These are phyloP conservation scores for Melanocharis versteri DNA, from an alignment of 2,113 vertebrate species.

Conservation along the genomic window DNA sequence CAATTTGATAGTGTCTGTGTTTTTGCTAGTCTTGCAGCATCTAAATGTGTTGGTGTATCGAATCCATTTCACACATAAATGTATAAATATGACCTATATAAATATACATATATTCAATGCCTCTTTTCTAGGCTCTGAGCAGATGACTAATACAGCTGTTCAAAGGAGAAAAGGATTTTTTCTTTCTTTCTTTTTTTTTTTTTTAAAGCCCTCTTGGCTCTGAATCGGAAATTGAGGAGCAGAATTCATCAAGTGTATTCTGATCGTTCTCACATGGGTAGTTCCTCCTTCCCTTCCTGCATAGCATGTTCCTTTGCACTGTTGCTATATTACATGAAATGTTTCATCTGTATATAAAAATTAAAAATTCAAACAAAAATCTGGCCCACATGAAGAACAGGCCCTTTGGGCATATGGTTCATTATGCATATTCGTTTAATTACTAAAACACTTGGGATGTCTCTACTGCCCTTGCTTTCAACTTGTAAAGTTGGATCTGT, in stretches of 20 bases:
- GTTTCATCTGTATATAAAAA: slow-evolving; percentile 85
- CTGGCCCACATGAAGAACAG: slow-evolving; percentile 82
- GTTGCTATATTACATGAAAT: slow-evolving; percentile 69
- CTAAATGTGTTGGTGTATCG: slow-evolving; percentile 63
- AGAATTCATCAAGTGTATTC: slow-evolving; percentile 40
- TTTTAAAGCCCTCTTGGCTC: slow-evolving; percentile 38
- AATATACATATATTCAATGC: slow-evolving; percentile 43
- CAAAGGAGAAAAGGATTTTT: slow-evolving; percentile 42
- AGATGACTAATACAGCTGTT: slow-evolving; percentile 73
- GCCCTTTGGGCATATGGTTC: slow-evolving; percentile 86
- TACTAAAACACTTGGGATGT: slow-evolving; percentile 83
- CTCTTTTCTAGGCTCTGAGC: slow-evolving; percentile 59
- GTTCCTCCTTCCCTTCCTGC: slow-evolving; percentile 47
- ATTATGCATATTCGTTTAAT: slow-evolving; percentile 89
- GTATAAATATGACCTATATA: slow-evolving; percentile 59
- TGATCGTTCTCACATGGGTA: slow-evolving; percentile 22
- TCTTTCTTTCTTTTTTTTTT: not conserved
- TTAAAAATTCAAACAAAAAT: slow-evolving; percentile 88
- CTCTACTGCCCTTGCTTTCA: slow-evolving; percentile 82
- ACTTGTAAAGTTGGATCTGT: slow-evolving; percentile 77
- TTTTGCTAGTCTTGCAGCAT: slow-evolving; percentile 58
- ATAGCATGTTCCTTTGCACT: slow-evolving; percentile 61
- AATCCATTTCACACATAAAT: slow-evolving; percentile 41
- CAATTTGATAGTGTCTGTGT: slow-evolving; percentile 25
- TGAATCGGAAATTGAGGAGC: slow-evolving; percentile 57